These are phyloP conservation scores for Plagodis pulveraria DNA, from an alignment of 2,888 invertebrate species.

Conservation along the genomic window DNA sequence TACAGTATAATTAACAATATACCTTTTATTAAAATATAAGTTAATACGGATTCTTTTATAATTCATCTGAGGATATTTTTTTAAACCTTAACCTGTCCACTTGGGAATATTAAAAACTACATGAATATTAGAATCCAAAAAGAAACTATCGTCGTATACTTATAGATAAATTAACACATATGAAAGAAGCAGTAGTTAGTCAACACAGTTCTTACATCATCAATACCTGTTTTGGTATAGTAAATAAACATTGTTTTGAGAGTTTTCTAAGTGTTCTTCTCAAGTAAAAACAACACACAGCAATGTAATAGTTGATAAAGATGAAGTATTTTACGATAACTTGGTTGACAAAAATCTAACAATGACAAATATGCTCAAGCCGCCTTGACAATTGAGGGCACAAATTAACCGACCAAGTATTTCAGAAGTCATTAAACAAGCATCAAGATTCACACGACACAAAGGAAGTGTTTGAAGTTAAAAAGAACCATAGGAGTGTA, in stretches of 20 bases:
- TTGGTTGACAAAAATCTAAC: slow-evolving; percentile 3
- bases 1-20: too few species aligned
- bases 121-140: too few species aligned
- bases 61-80: too few species aligned
- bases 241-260: too few species aligned
- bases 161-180: not conserved
- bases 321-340: not conserved
- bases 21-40: too few species aligned
- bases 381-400: slow-evolving; percentile 22
- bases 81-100: too few species aligned
- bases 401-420: slow-evolving; percentile 26
- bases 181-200: not conserved
- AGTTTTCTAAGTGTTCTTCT: too few species aligned
- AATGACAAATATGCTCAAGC: slow-evolving; percentile 7
- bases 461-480: slow-evolving; percentile 50
- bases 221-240: not conserved
- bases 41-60: too few species aligned
- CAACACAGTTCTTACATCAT: not conserved
- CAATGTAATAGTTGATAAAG: not conserved
- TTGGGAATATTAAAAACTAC: not conserved
- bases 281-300: not conserved
- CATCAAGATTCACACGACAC: slow-evolving; percentile 35
- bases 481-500: slow-evolving; percentile 47
- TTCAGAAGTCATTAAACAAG: slow-evolving; percentile 33
- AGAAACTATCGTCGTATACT: too few species aligned